Evolutionary conservation across 53 echinoderm and acorn worm species (phyloP), one percentile per base, ranked within the genome.

Genomic region (Arbacia lixula): DNA sequence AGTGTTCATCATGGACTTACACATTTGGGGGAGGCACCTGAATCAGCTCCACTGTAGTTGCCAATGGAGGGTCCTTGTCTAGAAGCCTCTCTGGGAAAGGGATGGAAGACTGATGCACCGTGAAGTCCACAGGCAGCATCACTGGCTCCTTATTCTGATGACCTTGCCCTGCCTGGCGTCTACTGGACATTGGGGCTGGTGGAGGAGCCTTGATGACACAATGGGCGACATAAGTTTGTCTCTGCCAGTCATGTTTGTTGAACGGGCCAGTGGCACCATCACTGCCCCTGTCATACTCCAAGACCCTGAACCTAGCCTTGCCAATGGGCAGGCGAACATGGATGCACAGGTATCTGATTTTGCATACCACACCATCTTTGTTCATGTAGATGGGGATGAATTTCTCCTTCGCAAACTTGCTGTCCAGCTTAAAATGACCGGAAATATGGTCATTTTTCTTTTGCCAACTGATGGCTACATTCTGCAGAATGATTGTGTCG

Each of bases 401-500:
- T 25, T 78, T 43, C 20, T 51, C 53, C 11, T 69, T 6, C 21
- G 78, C 57, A 58, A 86, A 90, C 1, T 81, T 40, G 36, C 4
- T 31, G 6, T 35, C 22, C 3, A 88, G 31, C 21, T 83, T 33
- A 46, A 86, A 86, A 30, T 77, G 51, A 8, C 86, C 90, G 27
- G 49, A 37, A 1, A 49, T 28, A 30, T 32, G 12, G 2, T n/a
- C 29, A 26, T 40, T 30, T 12, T 19, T 28, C 32, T 76, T 76
- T 8, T 87, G 66, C 93, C 92, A 94, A 0, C 57, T 32, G 34
- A 97, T 83, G 6, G 69, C 56, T 9, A 97, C 88, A 54, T 84
- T 72, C 16, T 90, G 90, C 40, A 97, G 80, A 22, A 83, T 76
- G 39, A 77, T 40, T 35, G 92, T 94, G 37, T 92, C 94, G 64